Conservation (phyloP, 2,113 vertebrate genomes). For the Alectura lathami region DNA sequence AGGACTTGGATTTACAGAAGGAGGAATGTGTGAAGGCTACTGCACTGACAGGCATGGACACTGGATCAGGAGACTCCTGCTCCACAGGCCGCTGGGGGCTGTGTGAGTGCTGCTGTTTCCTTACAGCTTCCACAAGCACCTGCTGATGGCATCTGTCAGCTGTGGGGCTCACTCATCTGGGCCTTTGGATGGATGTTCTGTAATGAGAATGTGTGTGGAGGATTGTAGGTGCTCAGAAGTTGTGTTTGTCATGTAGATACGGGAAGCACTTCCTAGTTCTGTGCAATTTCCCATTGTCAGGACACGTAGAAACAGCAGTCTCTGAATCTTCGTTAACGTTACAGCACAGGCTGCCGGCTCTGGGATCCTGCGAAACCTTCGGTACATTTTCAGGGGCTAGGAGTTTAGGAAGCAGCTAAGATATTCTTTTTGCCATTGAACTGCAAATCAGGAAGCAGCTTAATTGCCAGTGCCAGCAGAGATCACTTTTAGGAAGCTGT, state of each 20-base stretch:
- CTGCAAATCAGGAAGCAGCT: background rate
- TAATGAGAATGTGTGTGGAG: background rate
- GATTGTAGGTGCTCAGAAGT: background rate
- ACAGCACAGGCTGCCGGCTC: background rate
- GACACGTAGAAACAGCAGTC: background rate
- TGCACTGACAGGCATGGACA: background rate
- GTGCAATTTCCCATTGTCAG: background rate
- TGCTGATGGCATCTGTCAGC: background rate
- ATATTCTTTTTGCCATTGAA: background rate
- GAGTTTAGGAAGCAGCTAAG: background rate
- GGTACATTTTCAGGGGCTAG: background rate
- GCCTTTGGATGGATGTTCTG: background rate
- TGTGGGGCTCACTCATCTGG: background rate
- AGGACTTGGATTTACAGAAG: background rate
- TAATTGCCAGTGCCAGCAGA: background rate
- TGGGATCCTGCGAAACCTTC: background rate
- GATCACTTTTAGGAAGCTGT: background rate
- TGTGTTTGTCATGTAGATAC: background rate
- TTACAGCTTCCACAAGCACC: background rate
- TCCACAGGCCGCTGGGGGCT: background rate
- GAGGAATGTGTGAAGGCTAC: background rate
- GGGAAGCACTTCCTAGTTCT: background rate
- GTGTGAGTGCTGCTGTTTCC: background rate
- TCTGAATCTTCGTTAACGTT: background rate
- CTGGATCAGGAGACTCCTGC: background rate